Percentiles rank a stretch among this genome's conserved stretches.
phyloP scores from a whole-genome alignment of 2,888 invertebrate species.

The Eristalinus aeneus region DNA sequence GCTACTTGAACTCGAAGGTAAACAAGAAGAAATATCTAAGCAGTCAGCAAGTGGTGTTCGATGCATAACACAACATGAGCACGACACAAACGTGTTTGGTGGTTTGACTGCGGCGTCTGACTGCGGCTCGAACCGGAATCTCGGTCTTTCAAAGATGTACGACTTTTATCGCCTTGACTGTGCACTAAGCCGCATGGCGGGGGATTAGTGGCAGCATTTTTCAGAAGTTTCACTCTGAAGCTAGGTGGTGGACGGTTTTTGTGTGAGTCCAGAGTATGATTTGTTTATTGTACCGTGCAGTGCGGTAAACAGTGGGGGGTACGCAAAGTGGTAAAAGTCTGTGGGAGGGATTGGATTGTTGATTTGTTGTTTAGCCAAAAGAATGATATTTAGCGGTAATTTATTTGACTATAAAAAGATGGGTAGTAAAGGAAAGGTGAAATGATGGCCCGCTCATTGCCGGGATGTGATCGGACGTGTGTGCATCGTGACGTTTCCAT shows the following conservation, averaged over 20 bases:
- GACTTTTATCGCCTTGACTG: constrained; percentile 39
- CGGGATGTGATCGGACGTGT: too few species aligned
- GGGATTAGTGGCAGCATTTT: constrained; percentile 29
- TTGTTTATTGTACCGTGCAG: not conserved
- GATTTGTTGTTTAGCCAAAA: not conserved
- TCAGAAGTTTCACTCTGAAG: not conserved
- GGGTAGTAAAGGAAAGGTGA: too few species aligned
- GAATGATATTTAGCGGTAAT: not conserved
- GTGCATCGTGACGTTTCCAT: too few species aligned
- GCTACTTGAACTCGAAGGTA: constrained; percentile 48
- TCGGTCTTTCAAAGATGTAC: constrained; percentile 15
- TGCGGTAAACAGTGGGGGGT: not conserved
- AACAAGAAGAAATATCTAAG: constrained; percentile 51
- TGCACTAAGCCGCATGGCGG: not conserved
- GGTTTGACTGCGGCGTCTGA: constrained; percentile 13
- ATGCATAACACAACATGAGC: constrained; percentile 32
- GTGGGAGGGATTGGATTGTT: not conserved
- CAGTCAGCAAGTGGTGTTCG: not conserved
- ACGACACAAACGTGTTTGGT: constrained; percentile 24
- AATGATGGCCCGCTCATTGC: too few species aligned
- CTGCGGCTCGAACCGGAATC: constrained; percentile 40
- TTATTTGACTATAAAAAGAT: not conserved
- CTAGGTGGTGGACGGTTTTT: not conserved
- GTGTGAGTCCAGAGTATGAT: not conserved
- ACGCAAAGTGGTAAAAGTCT: not conserved